Evolutionary conservation across 2,797 vertebrate genomes (phyloP).

Genomic region (Paedocypris micromegethes): DNA sequence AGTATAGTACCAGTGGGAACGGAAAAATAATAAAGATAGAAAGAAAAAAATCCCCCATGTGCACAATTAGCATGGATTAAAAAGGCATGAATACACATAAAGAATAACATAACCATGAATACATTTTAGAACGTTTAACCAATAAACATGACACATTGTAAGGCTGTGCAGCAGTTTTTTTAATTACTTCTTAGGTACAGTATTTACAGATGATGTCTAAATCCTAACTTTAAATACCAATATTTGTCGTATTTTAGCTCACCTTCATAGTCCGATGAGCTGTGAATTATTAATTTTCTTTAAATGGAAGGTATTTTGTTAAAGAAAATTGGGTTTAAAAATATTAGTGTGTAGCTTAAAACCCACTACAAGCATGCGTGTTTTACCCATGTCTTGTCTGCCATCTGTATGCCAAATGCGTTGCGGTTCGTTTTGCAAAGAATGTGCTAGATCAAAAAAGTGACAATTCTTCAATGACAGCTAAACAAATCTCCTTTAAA

Average conservation of each 20-base stretch:
- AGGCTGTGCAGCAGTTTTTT: slow-evolving; percentile 34
- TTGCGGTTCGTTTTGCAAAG: slow-evolving; percentile 1
- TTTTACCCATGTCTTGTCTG: neutral
- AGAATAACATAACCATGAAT: slow-evolving; percentile 41
- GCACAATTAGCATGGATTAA: slow-evolving; percentile 58
- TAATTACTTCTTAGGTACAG: slow-evolving; percentile 48
- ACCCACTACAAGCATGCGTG: too few relatives aligned
- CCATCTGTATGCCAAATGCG: neutral
- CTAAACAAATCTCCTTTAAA: slow-evolving; percentile 46
- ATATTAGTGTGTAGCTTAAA: neutral
- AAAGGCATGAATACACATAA: slow-evolving; percentile 48
- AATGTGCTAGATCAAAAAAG: neutral
- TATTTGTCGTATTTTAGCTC: neutral
- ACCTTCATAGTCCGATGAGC: neutral
- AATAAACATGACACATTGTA: slow-evolving; percentile 14
- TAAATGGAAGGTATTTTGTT: neutral
- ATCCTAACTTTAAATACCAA: too few relatives aligned
- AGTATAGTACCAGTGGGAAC: slow-evolving; percentile 39
- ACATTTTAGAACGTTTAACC: slow-evolving; percentile 29
- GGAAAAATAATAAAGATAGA: too few relatives aligned
- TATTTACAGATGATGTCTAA: too few relatives aligned
- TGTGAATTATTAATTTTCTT: neutral
- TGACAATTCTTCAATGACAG: slow-evolving; percentile 28
- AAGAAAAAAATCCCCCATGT: slow-evolving; percentile 49
- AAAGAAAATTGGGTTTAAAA: too few relatives aligned